Conservation (phyloP, 2,888 invertebrate genomes). For the Ophonus ardosiacus region DNA sequence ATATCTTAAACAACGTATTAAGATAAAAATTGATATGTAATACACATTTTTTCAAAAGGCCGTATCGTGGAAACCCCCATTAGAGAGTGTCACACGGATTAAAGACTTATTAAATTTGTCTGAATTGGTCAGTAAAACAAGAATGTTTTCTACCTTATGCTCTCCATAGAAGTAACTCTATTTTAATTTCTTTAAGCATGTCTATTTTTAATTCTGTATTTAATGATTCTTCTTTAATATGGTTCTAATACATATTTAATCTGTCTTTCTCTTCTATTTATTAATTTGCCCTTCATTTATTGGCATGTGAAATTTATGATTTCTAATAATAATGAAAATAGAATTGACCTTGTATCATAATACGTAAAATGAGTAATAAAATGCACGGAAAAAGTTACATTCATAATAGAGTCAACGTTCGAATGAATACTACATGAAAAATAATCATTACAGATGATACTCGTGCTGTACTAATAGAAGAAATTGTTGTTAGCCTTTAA, state of each 20-base stretch:
- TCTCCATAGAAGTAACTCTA: too few species aligned
- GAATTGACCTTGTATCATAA: conserved; percentile 26
- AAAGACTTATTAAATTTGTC: too few species aligned
- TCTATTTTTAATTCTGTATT: too few species aligned
- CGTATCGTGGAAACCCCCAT: too few species aligned
- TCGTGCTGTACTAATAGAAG: conserved; percentile 2
- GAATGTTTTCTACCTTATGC: too few species aligned
- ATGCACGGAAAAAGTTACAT: not conserved
- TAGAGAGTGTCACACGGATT: too few species aligned
- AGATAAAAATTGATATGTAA: too few species aligned
- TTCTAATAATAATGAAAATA: conserved; percentile 16
- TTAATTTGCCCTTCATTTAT: not conserved
- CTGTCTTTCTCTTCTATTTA: not conserved
- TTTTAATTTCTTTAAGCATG: too few species aligned
- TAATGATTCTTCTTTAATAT: not conserved
- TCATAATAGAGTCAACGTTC: not conserved
- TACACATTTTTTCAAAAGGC: too few species aligned
- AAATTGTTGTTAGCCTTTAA: conserved; percentile 33
- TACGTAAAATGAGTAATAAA: conserved; percentile 14
- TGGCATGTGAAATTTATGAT: conserved; percentile 17
- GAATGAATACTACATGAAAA: not conserved
- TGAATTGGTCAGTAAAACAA: too few species aligned
- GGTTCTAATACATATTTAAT: not conserved
- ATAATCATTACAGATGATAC: conserved; percentile 24
- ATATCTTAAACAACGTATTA: too few species aligned